Base-by-base conservation (phyloP, 2,113 vertebrate genomes). In the Crotalus horridus region DNA sequence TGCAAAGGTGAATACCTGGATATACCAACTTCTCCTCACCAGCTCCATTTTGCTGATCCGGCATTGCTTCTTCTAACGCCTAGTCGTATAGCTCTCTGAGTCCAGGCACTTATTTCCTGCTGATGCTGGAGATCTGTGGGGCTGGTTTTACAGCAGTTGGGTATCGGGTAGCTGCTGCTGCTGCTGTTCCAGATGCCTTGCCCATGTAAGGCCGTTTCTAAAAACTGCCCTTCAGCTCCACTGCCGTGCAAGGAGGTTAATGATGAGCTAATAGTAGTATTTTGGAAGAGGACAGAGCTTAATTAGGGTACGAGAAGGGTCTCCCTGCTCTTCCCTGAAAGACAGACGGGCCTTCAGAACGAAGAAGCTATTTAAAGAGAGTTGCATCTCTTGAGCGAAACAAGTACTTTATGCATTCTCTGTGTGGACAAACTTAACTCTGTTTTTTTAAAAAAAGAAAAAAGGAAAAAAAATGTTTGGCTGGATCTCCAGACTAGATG, bases 171-270 rank as follows among this genome's bases (percentile, higher is more conserved):
- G 96, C 98, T 97, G 97, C 97, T 98, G 29, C 87, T 89, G 53
- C 87, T 89, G 87, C 98, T 98, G 98, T 98, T 98, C 98, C 97
- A 98, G 98, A 98, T 98, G 97, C 96, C 21, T 96, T 98, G 97
- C 95, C 98, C 98, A 97, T 98, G 96, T 98, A 98, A 97, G 98
- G 98, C 97, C 96, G 96, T 96, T 97, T 98, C 98, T 98, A 98
- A 98, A 98, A 98, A 98, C 97, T 98, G 96, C 97, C 97, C 97
- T 97, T 96, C 94, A 94, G 94, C 93, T 93, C 93, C 10, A 13
- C 69, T 54, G 7, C 24, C 26, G 10, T 13, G 33, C 90, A 86
- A 86, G 87, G 88, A 86, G 59, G 95, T 94, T 90, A 54, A 23
- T 93, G 89, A 90, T 94, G 92, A 96, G 94, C 93, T 95, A 93